Conservation (phyloP, 2,797 vertebrate genomes). For the Sphenodon punctatus region DNA sequence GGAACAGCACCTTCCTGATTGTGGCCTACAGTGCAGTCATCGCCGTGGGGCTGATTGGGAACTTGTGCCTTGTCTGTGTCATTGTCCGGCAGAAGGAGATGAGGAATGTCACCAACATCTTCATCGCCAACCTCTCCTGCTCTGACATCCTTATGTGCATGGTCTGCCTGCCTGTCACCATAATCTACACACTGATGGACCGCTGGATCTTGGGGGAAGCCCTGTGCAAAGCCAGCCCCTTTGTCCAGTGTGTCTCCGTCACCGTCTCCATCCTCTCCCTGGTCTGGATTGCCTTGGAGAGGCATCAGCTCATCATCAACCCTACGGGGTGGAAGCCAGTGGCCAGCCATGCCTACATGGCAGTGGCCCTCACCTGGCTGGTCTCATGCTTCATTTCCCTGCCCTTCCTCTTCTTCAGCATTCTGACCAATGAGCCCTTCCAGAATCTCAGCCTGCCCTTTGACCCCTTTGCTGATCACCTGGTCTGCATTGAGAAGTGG, state of each 20-base stretch:
- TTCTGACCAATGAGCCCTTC: conserved; percentile 75
- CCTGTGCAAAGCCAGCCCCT: conserved; percentile 84
- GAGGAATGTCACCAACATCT: conserved; percentile 87
- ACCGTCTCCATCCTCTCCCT: conserved; percentile 84
- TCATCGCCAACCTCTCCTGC: conserved; percentile 86
- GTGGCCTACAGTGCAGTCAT: conserved; percentile 83
- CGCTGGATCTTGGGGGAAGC: conserved; percentile 84
- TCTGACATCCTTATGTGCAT: conserved; percentile 86
- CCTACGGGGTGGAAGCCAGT: conserved; percentile 86
- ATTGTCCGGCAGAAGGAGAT: conserved; percentile 84
- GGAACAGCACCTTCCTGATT: conserved; percentile 82
- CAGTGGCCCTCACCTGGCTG: conserved; percentile 81
- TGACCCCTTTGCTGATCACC: conserved; percentile 68
- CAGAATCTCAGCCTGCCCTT: conserved; percentile 78
- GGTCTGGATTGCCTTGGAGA: conserved; percentile 86
- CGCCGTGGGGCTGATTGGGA: conserved; percentile 84
- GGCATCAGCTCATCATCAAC: conserved; percentile 87
- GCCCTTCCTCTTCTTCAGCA: conserved; percentile 80
- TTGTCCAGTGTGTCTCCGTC: conserved; percentile 82
- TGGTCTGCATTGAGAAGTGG: conserved; percentile 83
- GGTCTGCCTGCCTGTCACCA: conserved; percentile 83
- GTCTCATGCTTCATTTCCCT: conserved; percentile 80
- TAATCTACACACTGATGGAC: conserved; percentile 88
- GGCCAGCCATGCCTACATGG: conserved; percentile 83
- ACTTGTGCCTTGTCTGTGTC: conserved; percentile 84